Evolutionary conservation across 2,888 invertebrate genomes (phyloP).

Genomic region (Sesia bembeciformis): DNA sequence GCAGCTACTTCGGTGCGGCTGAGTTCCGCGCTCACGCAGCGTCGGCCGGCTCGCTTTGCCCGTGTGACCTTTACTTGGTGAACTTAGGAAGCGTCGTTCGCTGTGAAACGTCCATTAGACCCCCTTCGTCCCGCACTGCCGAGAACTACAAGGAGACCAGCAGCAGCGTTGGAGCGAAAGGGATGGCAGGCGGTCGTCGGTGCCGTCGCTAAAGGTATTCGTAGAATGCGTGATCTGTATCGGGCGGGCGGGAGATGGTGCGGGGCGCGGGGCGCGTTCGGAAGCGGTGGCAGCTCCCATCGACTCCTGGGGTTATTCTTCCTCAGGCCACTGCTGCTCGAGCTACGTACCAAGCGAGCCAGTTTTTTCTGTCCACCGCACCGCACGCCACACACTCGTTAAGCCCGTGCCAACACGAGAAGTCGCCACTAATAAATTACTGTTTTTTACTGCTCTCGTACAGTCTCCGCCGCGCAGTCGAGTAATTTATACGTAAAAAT

Average conservation of each 20-base stretch:
- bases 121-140: constrained; percentile 56
- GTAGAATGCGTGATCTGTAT: constrained; percentile 75
- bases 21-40: constrained; percentile 66
- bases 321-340: constrained; percentile 74
- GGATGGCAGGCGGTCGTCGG: constrained; percentile 57
- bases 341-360: constrained; percentile 71
- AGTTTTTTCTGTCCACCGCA: constrained; percentile 78
- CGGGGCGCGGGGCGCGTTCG: constrained; percentile 65
- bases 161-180: constrained; percentile 55
- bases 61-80: constrained; percentile 71
- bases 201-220: constrained; percentile 67
- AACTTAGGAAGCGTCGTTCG: constrained; percentile 71
- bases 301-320: constrained; percentile 76
- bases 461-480: constrained; percentile 72
- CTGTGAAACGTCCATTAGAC: constrained; percentile 67
- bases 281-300: constrained; percentile 74
- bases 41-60: constrained; percentile 65
- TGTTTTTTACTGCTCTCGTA: constrained; percentile 70
- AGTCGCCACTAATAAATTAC: constrained; percentile 77
- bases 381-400: constrained; percentile 76
- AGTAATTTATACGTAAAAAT: constrained; percentile 70
- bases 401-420: constrained; percentile 78
- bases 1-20: constrained; percentile 61
- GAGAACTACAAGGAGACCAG: constrained; percentile 45
- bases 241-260: constrained; percentile 56